Evolutionary conservation across 1,140 invertebrate genomes (phyloP).

Genomic region (Amyelois transitella): DNA sequence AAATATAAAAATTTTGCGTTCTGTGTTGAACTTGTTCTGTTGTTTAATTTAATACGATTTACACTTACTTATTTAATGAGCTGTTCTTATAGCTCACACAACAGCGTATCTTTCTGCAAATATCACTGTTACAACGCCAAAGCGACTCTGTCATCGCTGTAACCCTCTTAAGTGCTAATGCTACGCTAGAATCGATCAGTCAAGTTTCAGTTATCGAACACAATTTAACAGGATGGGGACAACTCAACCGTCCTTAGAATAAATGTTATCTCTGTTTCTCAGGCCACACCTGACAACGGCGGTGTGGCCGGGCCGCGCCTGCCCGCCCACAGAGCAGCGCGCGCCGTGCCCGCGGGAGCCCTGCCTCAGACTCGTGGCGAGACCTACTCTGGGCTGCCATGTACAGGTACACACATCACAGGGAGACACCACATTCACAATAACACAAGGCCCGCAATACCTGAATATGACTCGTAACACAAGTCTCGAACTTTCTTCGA

Average conservation of each 20-base stretch:
- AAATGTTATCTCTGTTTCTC: neutral
- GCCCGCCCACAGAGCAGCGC: constrained; percentile 51
- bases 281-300: constrained; percentile 51
- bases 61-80: constrained; percentile 83
- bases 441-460: no score
- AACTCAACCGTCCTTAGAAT: neutral
- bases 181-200: no score
- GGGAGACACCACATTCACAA: no score
- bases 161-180: constrained; percentile 68
- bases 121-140: constrained; percentile 92
- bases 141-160: constrained; percentile 90
- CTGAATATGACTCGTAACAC: no score
- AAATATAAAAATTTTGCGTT: no score
- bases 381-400: constrained; percentile 48
- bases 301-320: constrained; percentile 60
- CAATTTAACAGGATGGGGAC: neutral
- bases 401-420: constrained; percentile 32
- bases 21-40: no score
- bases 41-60: no score
- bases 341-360: constrained; percentile 56
- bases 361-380: constrained; percentile 51
- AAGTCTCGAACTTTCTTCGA: no score
- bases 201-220: no score
- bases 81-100: constrained; percentile 94
- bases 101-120: constrained; percentile 89